A percentile compares a stretch with the other conserved stretches of the same genome.
phyloP scores from a whole-genome alignment of 2,797 vertebrate species.

The Delichon dasypus region DNA sequence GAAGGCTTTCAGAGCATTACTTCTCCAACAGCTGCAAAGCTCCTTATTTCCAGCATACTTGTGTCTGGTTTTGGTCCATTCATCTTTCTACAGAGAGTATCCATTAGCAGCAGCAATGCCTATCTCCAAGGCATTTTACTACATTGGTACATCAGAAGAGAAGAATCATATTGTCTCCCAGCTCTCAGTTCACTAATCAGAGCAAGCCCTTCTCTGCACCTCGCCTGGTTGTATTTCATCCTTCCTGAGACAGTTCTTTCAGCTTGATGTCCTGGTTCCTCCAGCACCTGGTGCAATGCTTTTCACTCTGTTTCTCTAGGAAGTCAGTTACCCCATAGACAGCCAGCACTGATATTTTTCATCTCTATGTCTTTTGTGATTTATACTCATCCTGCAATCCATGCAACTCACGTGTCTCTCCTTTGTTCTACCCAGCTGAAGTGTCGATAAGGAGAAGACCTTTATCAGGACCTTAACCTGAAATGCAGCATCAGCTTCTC shows the following conservation, averaged over 20 bases:
- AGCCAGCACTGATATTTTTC: not conserved
- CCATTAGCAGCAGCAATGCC: not conserved
- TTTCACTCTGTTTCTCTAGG: not conserved
- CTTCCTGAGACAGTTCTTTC: not conserved
- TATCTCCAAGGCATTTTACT: not conserved
- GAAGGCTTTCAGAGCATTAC: not conserved
- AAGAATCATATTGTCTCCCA: not conserved
- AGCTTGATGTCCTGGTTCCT: not conserved
- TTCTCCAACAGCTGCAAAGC: not conserved
- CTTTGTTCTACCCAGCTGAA: not conserved
- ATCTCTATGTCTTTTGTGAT: not conserved
- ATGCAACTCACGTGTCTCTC: fast-evolving
- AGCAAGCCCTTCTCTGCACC: not conserved
- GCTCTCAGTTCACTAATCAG: not conserved
- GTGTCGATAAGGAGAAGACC: not conserved
- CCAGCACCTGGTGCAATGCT: not conserved
- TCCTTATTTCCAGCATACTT: not conserved
- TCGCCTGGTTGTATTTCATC: not conserved
- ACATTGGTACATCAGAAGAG: not conserved
- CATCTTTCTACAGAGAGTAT: not conserved
- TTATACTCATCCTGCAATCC: not conserved
- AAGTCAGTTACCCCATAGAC: not conserved
- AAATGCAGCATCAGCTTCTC: not conserved
- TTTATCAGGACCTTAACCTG: not conserved
- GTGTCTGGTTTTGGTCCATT: not conserved